Evolutionary conservation across 2,888 invertebrate genomes (phyloP), one percentile per base, ranked within the genome.

Genomic region (Athalia cordata): DNA sequence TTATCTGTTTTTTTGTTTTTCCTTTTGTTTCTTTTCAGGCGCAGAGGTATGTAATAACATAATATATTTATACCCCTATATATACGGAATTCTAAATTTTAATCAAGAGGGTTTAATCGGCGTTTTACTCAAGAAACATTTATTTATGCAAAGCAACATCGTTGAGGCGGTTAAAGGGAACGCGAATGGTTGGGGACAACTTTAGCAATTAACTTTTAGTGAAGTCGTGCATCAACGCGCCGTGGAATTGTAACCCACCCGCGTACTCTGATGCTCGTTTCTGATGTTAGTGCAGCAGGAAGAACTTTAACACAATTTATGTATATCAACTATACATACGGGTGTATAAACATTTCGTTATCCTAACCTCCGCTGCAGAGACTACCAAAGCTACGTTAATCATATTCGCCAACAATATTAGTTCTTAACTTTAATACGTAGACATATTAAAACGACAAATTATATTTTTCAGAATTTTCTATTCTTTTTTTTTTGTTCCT

Each of bases 191-290:
- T 50, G 29, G 43, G 45, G 29, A 52, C 43, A 68, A 68, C 68
- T 68, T 68, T 68, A 55, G 68, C 47, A 68, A 68, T 68, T 68
- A 68, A 68, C 55, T 68, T 29, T n/a, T 8, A 68, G 52, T 68
- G 55, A 52, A 68, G 68, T 68, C 68, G 68, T 68, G 68, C 68
- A 55, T 68, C 55, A 52, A 55, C 55, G 55, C 68, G 65, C 13
- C 5, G 43, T 29, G 15, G 29, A 11, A 66, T 45, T n/a, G 66
- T 66, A 66, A 66, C 49, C 66, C 66, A 66, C 47, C 49, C 66
- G 29, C 29, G 29, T 29, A 29, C 29, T 29, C 29, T 29, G 29
- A 29, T 29, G 29, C 29, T 29, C 29, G 29, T 29, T 29, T 29
- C 29, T 29, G 29, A 8, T 49, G 66, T 66, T 49, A 15, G 66